These are phyloP conservation scores for Zaprionus ornatus DNA, from an alignment of 1,140 invertebrate species.

Conservation along the genomic window DNA sequence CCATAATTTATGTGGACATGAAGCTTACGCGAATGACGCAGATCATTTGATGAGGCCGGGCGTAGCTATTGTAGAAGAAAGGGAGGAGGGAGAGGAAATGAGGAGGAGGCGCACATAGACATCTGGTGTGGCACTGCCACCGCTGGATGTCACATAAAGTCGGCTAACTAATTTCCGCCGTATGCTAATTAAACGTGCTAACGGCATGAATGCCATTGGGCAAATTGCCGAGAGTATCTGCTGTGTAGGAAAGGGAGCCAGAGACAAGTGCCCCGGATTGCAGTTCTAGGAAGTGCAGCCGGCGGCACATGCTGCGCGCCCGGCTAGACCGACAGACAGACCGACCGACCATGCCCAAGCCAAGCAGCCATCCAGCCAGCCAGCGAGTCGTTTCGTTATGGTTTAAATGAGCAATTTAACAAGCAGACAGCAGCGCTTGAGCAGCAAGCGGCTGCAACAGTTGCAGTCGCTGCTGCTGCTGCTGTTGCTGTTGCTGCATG, in stretches of 20 bases:
- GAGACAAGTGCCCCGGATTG: constrained; percentile 52
- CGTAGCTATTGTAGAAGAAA: neutral
- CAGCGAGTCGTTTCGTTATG: constrained; percentile 67
- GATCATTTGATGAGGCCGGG: constrained; percentile 51
- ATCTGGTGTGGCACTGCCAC: constrained; percentile 19
- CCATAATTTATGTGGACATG: constrained; percentile 69
- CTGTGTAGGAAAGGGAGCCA: neutral
- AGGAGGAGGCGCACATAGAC: neutral
- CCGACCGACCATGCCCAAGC: constrained; percentile 38
- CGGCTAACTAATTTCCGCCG: constrained; percentile 66
- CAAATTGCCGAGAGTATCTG: constrained; percentile 56
- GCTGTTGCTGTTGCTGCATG: constrained; percentile 51
- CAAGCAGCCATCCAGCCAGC: constrained; percentile 13
- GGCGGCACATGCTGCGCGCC: constrained; percentile 61
- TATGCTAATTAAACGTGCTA: constrained; percentile 78
- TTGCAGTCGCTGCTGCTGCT: constrained; percentile 37
- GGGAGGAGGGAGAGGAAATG: neutral
- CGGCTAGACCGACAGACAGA: constrained; percentile 19
- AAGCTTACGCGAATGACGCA: constrained; percentile 46
- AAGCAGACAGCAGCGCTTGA: constrained; percentile 69
- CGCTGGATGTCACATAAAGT: constrained; percentile 48
- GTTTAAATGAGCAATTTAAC: constrained; percentile 81
- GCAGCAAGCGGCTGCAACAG: constrained; percentile 49
- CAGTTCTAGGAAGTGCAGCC: constrained; percentile 64
- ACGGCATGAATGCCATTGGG: constrained; percentile 62